Base-by-base conservation (phyloP, 2,113 vertebrate species). In the Chaetodon trifascialis region DNA sequence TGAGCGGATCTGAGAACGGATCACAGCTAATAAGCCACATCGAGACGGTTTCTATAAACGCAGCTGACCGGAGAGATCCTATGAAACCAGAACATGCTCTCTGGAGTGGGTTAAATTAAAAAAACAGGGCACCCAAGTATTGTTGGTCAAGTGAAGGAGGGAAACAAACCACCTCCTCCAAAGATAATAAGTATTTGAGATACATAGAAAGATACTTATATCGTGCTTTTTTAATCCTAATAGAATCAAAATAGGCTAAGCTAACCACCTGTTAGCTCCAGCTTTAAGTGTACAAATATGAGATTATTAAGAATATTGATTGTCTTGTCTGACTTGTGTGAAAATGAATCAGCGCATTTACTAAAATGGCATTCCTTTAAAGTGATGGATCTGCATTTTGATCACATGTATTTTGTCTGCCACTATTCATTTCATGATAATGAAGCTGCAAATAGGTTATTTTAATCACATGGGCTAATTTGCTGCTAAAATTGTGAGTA, bases 11-110 rank as follows among this genome's bases (percentile, higher is more conserved):
- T 1, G 30, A 30, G 54, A 77, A 36, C 2, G n/a, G 49, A 80
- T 83, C 62, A 14, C 55, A 5, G 69, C 79, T 90, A 75, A 85
- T 89, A 79, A 79, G 65, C 16, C 65, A 64, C n/a, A 4, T 30
- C 30, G 59, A 55, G 55, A 83, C 74, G 38, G 46, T 70, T 36
- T 51, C 36, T 55, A 68, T 56, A 68, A 42, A 58, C 60, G 16
- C 10, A 1, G 71, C 14, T 15, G 71, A 58, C 56, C 19, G 2
- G 56, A 16, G 52, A 67, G 34, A 83, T 73, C 55, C 68, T 49
- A 36, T 3, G 36, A 60, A 71, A 72, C 60, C n/a, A 73, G 44
- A 80, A 60, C 68, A 59, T 40, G 66, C 34, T 67, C 49, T 88
- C 68, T 68, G 66, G 71, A 64, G 44, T 56, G 67, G 55, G 63